These are phyloP conservation scores for Trichogramma dendrolimi DNA, from an alignment of 2,888 invertebrate genomes.

Conservation along the genomic window DNA sequence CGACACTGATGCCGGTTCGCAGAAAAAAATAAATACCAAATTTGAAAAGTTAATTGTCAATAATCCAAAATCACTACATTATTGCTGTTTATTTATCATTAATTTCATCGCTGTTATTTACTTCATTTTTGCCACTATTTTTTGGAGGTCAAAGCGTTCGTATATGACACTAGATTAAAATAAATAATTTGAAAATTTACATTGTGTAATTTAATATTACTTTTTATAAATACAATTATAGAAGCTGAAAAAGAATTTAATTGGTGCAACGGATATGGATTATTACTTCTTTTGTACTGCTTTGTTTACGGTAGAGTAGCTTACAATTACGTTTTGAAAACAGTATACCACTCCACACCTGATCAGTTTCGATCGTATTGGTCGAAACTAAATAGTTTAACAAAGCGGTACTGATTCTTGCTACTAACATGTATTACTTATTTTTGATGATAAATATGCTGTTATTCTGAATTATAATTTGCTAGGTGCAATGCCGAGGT, in stretches of 20 bases:
- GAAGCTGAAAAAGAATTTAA: slow-evolving; percentile 32
- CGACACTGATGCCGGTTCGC: too few species aligned
- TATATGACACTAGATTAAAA: slow-evolving; percentile 8
- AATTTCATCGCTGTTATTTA: slow-evolving; percentile 38
- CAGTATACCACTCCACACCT: slow-evolving; percentile 28
- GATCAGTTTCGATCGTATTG: background rate
- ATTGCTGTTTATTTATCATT: slow-evolving; percentile 29
- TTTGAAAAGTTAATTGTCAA: too few species aligned
- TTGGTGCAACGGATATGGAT: slow-evolving; percentile 68
- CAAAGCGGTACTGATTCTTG: too few species aligned
- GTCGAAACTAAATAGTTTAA: too few species aligned
- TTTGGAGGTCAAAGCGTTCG: slow-evolving; percentile 39
- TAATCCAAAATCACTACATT: background rate
- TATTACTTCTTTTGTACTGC: slow-evolving; percentile 62
- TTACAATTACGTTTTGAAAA: slow-evolving; percentile 64
- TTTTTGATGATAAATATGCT: background rate
- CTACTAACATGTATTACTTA: background rate
- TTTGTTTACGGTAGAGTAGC: slow-evolving; percentile 61
- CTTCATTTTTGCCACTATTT: slow-evolving; percentile 38
- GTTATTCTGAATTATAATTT: too few species aligned
- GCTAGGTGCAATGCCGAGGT: too few species aligned
- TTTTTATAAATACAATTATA: slow-evolving; percentile 25
- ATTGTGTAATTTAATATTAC: slow-evolving; percentile 1
- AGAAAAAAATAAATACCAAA: too few species aligned
- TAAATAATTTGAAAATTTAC: background rate